phyloP scores from a whole-genome alignment of 2,113 vertebrate species.

The Butastur rufipennis region DNA sequence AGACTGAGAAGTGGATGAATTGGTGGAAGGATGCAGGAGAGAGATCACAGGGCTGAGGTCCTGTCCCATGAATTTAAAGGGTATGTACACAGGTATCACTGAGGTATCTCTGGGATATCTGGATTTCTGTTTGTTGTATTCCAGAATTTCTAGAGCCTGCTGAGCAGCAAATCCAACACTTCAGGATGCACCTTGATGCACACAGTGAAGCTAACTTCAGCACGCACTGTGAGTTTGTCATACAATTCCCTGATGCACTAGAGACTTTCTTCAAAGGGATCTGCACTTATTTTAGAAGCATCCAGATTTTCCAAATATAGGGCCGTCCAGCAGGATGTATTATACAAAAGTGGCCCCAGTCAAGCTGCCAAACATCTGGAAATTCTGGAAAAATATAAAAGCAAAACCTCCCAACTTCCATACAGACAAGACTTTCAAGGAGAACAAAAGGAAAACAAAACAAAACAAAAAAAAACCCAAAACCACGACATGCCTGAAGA shows the following conservation, averaged over 20 bases:
- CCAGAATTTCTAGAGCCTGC: neutral
- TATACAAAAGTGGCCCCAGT: neutral
- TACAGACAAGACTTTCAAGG: neutral
- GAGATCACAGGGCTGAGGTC: neutral
- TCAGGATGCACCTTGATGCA: neutral
- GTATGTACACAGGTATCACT: neutral
- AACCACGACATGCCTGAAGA: neutral
- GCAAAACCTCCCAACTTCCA: neutral
- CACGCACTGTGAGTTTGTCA: fast-evolving
- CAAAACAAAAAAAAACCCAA: too few relatives aligned
- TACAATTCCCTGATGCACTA: neutral
- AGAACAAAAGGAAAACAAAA: neutral
- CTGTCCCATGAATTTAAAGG: neutral
- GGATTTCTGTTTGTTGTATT: neutral
- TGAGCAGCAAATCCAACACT: neutral
- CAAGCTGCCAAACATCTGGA: neutral
- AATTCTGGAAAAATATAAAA: neutral
- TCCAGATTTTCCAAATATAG: neutral
- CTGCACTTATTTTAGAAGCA: neutral
- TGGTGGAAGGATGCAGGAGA: neutral
- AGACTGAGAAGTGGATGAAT: neutral
- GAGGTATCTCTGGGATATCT: neutral
- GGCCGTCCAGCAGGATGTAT: neutral
- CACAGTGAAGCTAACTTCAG: neutral
- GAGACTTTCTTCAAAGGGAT: neutral